Conservation (phyloP, 2,888 invertebrate species). For the Mongoloraphidia duomilia region DNA sequence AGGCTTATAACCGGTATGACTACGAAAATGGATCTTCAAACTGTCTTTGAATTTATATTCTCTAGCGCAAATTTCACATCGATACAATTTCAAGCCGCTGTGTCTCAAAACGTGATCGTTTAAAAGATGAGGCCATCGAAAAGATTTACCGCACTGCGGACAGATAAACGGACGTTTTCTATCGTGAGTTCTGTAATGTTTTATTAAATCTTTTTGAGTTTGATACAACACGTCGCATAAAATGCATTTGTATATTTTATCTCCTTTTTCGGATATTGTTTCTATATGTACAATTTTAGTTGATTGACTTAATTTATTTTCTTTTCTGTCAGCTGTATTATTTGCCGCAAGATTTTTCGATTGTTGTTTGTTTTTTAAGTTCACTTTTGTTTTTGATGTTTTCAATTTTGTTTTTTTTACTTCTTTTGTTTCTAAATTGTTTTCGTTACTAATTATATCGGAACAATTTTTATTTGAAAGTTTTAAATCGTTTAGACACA, state of each 20-base stretch:
- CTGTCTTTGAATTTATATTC: constrained; percentile 12
- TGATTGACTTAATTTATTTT: too few relatives aligned
- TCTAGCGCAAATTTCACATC: constrained; percentile 18
- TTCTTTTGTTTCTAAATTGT: neutral
- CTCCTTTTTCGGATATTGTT: too few relatives aligned
- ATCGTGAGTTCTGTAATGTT: constrained; percentile 11
- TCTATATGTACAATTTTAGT: too few relatives aligned
- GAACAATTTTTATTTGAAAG: too few relatives aligned
- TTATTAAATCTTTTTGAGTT: neutral
- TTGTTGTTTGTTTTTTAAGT: neutral
- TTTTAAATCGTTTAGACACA: too few relatives aligned
- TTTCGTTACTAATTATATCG: too few relatives aligned
- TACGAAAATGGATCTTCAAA: constrained; percentile 11
- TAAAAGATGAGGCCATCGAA: constrained; percentile 16
- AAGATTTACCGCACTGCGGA: constrained; percentile 15
- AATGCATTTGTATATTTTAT: too few relatives aligned
- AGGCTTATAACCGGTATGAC: constrained; percentile 18
- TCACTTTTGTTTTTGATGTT: neutral
- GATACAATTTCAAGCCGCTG: constrained; percentile 16
- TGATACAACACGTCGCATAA: too few relatives aligned
- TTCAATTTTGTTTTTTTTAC: neutral
- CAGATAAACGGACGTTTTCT: constrained; percentile 16
- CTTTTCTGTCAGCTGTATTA: too few relatives aligned
- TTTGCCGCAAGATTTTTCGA: too few relatives aligned
- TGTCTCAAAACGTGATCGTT: constrained; percentile 16